phyloP scores from a whole-genome alignment of 2,797 vertebrate species.

The Danio kyathit region DNA sequence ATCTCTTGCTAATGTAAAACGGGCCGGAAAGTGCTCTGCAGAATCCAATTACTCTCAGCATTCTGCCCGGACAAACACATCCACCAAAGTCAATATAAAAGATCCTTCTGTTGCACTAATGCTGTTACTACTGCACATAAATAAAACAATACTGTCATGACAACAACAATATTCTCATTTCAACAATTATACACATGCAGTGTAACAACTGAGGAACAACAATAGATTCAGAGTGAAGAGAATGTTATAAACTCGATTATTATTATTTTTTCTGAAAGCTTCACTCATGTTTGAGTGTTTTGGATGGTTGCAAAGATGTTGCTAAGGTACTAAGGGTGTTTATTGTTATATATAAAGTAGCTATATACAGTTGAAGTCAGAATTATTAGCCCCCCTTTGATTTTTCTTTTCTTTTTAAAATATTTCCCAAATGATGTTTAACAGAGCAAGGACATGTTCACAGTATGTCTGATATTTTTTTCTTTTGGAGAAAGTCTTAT shows the following conservation, averaged over 20 bases:
- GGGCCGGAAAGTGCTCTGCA: conserved; percentile 68
- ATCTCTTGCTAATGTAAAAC: conserved; percentile 64
- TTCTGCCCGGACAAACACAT: conserved; percentile 58
- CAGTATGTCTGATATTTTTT: no score
- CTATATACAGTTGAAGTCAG: no score
- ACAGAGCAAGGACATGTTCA: no score
- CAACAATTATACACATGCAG: not conserved
- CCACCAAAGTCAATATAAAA: conserved; percentile 15
- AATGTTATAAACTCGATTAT: not conserved
- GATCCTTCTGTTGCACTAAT: conserved; percentile 18
- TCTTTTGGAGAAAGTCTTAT: no score
- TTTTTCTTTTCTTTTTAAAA: no score
- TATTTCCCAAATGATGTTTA: no score
- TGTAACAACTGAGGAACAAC: not conserved
- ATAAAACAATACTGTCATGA: not conserved
- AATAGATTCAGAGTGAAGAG: not conserved
- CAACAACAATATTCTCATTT: conserved; percentile 9
- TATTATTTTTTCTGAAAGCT: not conserved
- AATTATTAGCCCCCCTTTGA: no score
- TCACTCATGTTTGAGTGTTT: not conserved
- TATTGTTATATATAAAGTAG: not conserved
- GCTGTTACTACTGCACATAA: conserved; percentile 18
- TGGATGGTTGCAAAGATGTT: not conserved
- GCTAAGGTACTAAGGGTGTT: not conserved
- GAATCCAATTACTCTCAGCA: conserved; percentile 72